phyloP scores from a whole-genome alignment of 2,113 vertebrate genomes.

The Aegithalos caudatus region DNA sequence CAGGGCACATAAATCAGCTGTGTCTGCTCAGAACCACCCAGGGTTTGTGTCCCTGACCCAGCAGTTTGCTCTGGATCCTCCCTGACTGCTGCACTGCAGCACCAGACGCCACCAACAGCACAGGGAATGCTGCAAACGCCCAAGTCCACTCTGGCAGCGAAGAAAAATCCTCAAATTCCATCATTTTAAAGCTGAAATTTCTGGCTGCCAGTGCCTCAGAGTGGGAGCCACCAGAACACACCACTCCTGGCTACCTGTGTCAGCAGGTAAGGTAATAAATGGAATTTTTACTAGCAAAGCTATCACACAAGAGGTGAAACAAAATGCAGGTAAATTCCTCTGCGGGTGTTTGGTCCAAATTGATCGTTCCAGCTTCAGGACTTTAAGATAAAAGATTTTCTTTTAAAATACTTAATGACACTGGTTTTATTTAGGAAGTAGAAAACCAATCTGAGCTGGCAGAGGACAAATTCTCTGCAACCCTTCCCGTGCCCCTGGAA shows the following conservation, averaged over 20 bases:
- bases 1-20: not conserved
- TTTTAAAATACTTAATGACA: not conserved
- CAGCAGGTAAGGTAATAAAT: not conserved
- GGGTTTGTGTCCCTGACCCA: not conserved
- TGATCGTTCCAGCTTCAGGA: not conserved
- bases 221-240: not conserved
- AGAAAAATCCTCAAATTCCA: not conserved
- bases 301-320: not conserved
- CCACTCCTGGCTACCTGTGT: not conserved
- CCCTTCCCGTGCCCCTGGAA: rapidly evolving
- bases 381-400: not conserved
- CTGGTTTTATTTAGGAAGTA: not conserved
- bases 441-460: not conserved
- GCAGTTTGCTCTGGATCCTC: not conserved
- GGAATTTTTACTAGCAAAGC: not conserved
- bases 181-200: not conserved
- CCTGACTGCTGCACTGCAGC: conserved; percentile 42
- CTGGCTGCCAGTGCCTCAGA: not conserved
- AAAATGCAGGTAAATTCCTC: not conserved
- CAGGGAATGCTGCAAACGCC: not conserved
- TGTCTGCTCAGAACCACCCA: not conserved
- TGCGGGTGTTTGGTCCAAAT: not conserved
- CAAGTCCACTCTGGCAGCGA: not conserved
- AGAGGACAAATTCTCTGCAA: not conserved
- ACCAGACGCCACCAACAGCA: not conserved